A percentile compares a stretch with the other conserved stretches of the same genome.
Conservation (phyloP, 2,888 invertebrate genomes). For the Colostygia pectinataria region DNA sequence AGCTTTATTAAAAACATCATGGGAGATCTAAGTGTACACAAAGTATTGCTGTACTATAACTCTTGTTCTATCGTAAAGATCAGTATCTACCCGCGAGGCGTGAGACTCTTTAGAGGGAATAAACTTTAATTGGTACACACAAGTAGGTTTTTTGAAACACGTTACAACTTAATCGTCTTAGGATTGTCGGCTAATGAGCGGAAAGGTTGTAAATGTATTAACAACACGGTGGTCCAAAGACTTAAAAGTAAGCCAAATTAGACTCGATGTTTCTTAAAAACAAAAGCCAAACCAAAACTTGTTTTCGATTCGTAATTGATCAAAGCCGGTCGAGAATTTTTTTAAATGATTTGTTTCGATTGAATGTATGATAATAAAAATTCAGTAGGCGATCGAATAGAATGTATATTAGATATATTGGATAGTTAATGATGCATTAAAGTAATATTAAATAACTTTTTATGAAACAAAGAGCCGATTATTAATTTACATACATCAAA, state of each 20-base stretch:
- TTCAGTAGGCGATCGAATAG: conserved; percentile 38
- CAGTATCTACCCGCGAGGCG: conserved; percentile 59
- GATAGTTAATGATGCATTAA: conserved; percentile 46
- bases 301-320: conserved; percentile 35
- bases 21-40: conserved; percentile 34
- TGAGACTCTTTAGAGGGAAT: conserved; percentile 65
- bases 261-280: conserved; percentile 20
- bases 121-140: conserved; percentile 73
- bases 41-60: conserved; percentile 63
- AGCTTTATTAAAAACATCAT: conserved; percentile 45
- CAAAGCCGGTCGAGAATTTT: conserved; percentile 44
- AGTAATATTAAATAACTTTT: conserved; percentile 45
- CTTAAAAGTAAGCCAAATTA: conserved; percentile 27
- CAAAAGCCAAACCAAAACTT: conserved; percentile 28
- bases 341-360: conserved; percentile 38
- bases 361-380: conserved; percentile 30
- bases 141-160: conserved; percentile 66
- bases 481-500: conserved; percentile 47
- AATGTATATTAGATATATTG: conserved; percentile 42
- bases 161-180: conserved; percentile 74
- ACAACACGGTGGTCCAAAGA: conserved; percentile 63
- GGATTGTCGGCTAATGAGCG: conserved; percentile 78
- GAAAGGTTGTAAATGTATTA: conserved; percentile 72
- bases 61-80: conserved; percentile 64
- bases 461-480: conserved; percentile 49